Evolutionary conservation across 2,113 vertebrate species (phyloP), one percentile per base, ranked within the genome.

Genomic region (Cygnus atratus): DNA sequence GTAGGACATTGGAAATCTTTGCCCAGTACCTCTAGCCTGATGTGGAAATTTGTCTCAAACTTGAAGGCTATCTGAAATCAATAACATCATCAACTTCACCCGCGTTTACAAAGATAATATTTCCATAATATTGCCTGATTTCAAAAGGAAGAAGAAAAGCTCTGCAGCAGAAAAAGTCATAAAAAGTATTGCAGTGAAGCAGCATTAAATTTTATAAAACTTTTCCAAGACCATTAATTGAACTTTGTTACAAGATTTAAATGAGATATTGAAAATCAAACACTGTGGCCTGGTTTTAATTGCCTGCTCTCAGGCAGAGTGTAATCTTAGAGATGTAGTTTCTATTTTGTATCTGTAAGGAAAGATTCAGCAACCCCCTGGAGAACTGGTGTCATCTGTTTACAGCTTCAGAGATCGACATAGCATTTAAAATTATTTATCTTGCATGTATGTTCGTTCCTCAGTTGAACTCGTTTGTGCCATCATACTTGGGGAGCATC

Each of bases 251-350:
- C 84, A n/a, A 90, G 91, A 95, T 89, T 93, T 70, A 95, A 95
- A 94, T 74, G 93, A 95, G 91, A 59, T 92, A 96, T 91, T 94
- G 94, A 95, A 95, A 95, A 97, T 95, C 95, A 95, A 95, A 90
- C 6, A 3, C 21, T 5, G 41, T 7, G 10, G 65, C 57, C 65
- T 28, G 6, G 35, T 8, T 91, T 89, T 93, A 91, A 95, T 90
- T 96, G 91, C 74, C 84, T 92, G 71, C 2, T 85, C 50, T 83
- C 87, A 0, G 3, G 18, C 10, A 48, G 16, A 70, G 78, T 44
- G 31, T 14, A 31, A 1, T 24, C 54, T 50, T 10, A 18, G 73
- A 79, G 84, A 5, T 54, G 78, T 3, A 54, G 35, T 24, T 82
- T n/a, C 10, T 68, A 13, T 0, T 77, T 62, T 12, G n/a, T 68